Base-by-base conservation (phyloP, 2,797 vertebrate genomes). In the Holocentrus rufus region DNA sequence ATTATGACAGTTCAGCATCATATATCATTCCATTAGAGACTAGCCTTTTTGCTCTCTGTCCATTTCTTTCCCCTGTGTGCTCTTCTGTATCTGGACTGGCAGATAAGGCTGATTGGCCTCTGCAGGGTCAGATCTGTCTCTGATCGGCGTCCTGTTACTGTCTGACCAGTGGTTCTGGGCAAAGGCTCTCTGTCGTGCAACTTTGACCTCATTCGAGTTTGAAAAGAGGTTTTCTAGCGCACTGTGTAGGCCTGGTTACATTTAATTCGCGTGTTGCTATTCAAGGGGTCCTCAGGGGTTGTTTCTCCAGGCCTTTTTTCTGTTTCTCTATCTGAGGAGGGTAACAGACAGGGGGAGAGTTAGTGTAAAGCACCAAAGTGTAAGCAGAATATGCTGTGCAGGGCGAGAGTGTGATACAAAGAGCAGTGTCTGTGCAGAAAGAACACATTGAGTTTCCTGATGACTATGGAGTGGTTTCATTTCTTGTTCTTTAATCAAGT, bases 31-130 rank as follows among this genome's bases (percentile, higher is more conserved):
- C 58, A 49, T 71, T 65, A 49, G 65, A 67, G 42, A 52, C 64
- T 52, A 77, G 79, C 89, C 81, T 85, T 87, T 70, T n/a, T n/a
- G 58, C 60, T 47, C 49, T 8, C 44, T 31, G 50, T 68, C 39
- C 34, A 9, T 74, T 72, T 80, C 62, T 54, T 81, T 47, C 66
- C 22, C 30, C 36, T 7, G 44, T 55, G 76, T 70, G 63, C 59
- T 18, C 54, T 30, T 14, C 49, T 75, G 72, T 22, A 10, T 76
- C 69, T 85, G 69, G 79, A 82, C 69, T 65, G 82, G 30, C 50
- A n/a, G 71, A 65, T 64, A 68, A 72, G 20, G 58, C 58, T 56
- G 70, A 44, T 68, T 61, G 55, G 60, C 23, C 53, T 54, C 54
- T 7, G 34, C 50, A 31, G 44, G 72, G 68, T 74, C 57, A 23